Percentiles rank a stretch among this genome's conserved stretches.
Conservation (phyloP, 64 coral and sea anemone species). For the Cladopsammia gracilis region DNA sequence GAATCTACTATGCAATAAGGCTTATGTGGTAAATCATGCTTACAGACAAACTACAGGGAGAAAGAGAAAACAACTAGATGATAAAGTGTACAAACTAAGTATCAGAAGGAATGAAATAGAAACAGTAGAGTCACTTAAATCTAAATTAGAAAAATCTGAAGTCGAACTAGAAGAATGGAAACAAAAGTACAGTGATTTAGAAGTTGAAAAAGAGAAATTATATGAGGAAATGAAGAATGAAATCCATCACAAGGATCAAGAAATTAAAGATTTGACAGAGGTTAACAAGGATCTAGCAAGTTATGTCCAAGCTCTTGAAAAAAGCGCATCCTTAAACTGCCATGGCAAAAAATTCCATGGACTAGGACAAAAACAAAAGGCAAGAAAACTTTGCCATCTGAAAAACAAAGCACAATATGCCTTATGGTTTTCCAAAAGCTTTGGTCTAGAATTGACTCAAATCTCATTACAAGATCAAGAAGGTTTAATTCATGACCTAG, state of each 20-base stretch:
- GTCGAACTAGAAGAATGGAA: conserved; percentile 62
- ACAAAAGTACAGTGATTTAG: conserved; percentile 57
- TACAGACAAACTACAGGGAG: conserved; percentile 33
- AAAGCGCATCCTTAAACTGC: too few relatives aligned
- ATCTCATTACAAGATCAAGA: not conserved
- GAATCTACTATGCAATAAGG: conserved; percentile 43
- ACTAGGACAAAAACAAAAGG: conserved; percentile 47
- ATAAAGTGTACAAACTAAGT: conserved; percentile 49
- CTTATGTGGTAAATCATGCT: not conserved
- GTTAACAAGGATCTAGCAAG: conserved; percentile 52
- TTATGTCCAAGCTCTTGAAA: too few relatives aligned
- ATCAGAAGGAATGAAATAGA: too few relatives aligned
- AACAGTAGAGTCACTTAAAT: conserved; percentile 31
- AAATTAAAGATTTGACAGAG: conserved; percentile 52
- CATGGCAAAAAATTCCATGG: conserved; percentile 36
- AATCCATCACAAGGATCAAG: too few relatives aligned
- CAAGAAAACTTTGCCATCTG: conserved; percentile 29
- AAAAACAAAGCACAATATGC: not conserved
- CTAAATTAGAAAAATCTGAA: conserved; percentile 30
- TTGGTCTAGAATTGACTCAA: not conserved
- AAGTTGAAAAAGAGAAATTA: conserved; percentile 47
- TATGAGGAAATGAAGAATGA: conserved; percentile 67
- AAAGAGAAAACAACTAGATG: too few relatives aligned
- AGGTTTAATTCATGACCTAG: not conserved
- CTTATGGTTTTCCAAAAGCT: not conserved